These are phyloP conservation scores for Marcusenius ussheri DNA, from an alignment of 2,113 vertebrate species.

Conservation along the genomic window DNA sequence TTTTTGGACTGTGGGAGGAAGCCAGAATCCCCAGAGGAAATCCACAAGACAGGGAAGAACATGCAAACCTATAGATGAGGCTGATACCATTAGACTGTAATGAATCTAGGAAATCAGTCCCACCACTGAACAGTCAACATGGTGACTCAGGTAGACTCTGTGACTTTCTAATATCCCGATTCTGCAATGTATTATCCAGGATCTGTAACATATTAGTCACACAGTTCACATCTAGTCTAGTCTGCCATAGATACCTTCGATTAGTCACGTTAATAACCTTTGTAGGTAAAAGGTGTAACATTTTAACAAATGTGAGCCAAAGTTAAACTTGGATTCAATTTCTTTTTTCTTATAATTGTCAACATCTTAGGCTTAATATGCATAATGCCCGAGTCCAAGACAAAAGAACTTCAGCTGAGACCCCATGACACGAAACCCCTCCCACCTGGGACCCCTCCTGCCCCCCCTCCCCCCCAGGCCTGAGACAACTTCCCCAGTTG, in stretches of 20 bases:
- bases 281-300: neutral
- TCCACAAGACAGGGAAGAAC: neutral
- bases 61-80: neutral
- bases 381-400: neutral
- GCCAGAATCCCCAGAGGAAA: neutral
- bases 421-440: neutral
- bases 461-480: neutral
- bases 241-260: neutral
- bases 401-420: neutral
- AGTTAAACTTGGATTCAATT: neutral
- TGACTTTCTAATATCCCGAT: neutral
- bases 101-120: neutral
- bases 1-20: slow-evolving; percentile 1
- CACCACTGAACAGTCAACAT: neutral
- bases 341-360: neutral
- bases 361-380: neutral
- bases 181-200: neutral
- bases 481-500: neutral
- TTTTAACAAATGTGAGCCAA: neutral
- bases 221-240: neutral
- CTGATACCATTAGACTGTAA: neutral
- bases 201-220: neutral
- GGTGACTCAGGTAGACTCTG: neutral
- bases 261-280: neutral
- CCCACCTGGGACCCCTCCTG: neutral